Conservation (phyloP, 2,888 invertebrate genomes). For the Andrena camellia region DNA sequence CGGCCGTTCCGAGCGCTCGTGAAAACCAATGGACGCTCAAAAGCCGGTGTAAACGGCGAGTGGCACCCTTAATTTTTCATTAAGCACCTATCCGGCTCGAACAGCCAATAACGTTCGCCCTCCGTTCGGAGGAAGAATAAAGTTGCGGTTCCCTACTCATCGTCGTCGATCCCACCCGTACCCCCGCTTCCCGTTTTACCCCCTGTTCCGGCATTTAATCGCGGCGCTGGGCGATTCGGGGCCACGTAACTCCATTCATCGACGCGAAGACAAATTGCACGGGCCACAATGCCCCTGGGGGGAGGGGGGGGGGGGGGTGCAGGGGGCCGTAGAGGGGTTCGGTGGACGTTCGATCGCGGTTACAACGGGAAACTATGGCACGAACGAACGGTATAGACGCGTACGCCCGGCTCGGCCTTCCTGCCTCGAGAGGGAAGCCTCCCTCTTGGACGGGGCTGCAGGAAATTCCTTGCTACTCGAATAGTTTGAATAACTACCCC, state of each 20-base stretch:
- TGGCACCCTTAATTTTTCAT: slow-evolving; percentile 60
- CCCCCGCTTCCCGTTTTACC: slow-evolving; percentile 11
- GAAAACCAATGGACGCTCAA: slow-evolving; percentile 53
- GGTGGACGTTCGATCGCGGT: slow-evolving; percentile 70
- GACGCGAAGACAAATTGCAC: slow-evolving; percentile 72
- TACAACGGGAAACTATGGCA: slow-evolving; percentile 74
- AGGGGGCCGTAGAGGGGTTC: slow-evolving; percentile 29
- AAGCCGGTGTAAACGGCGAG: slow-evolving; percentile 40
- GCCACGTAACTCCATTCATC: slow-evolving; percentile 74
- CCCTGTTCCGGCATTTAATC: slow-evolving; percentile 64
- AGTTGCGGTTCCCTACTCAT: slow-evolving; percentile 24
- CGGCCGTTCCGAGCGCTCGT: slow-evolving; percentile 45
- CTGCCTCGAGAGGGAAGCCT: slow-evolving; percentile 6
- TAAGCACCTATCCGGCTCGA: slow-evolving; percentile 45
- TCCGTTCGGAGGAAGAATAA: slow-evolving; percentile 50
- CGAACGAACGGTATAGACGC: slow-evolving; percentile 56
- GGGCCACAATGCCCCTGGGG: slow-evolving; percentile 66
- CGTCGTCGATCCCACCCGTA: slow-evolving; percentile 32
- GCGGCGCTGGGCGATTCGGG: slow-evolving; percentile 62
- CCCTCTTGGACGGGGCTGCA: slow-evolving; percentile 54
- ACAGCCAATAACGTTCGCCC: slow-evolving; percentile 39
- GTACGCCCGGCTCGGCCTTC: background rate
- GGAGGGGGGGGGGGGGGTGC: slow-evolving; percentile 20
- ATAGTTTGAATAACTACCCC: slow-evolving; percentile 75
- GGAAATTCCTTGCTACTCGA: slow-evolving; percentile 74